Evolutionary conservation across 2,113 vertebrate genomes (phyloP), one percentile per base, ranked within the genome.

Genomic region (Eublepharis macularius): DNA sequence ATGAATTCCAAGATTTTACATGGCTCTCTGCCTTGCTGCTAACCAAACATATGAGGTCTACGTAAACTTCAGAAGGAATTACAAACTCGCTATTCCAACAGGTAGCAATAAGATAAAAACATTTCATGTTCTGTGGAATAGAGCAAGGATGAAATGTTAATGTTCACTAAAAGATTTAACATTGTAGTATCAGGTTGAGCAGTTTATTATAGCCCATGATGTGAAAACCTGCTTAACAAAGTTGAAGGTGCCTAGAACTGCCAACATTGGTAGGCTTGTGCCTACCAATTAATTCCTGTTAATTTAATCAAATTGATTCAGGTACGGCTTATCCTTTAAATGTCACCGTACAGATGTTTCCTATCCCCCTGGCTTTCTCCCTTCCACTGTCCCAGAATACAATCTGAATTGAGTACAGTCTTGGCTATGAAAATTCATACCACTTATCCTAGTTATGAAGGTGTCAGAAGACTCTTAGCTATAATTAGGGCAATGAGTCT

Each of bases 1-100:
- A 76, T 84, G 12, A n/a, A 13, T 21, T 7, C 14, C 21, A 65
- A 26, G 24, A 87, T 36, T 17, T 83, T 88, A 7, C 36, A 54
- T 86, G 87, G 69, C 10, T 84, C 80, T 43, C 76, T 90, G 29
- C 54, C 78, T n/a, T n/a, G n/a, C 21, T 6, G 21, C 57, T 60
- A 60, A 6, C 57, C 17, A 3, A 32, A n/a, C 45, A 16, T 29
- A 21, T 76, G 41, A n/a, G 36, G 49, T 32, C 41, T 88, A 29
- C n/a, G 36, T 51, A 49, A 86, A 57, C 45, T 87, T 74, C 49
- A 41, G 80, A 81, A 26, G 8, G 12, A 12, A 6, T 47, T 12
- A 60, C 12, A 57, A 75, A 2, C 80, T 65, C 34, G 73, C 4
- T 10, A 51, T 68, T 90, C 80, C 60, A 82, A 41, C 32, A 75